Percentiles rank a stretch among this genome's conserved stretches.
Conservation (phyloP, 2,113 vertebrate genomes). For the Panthera uncia region DNA sequence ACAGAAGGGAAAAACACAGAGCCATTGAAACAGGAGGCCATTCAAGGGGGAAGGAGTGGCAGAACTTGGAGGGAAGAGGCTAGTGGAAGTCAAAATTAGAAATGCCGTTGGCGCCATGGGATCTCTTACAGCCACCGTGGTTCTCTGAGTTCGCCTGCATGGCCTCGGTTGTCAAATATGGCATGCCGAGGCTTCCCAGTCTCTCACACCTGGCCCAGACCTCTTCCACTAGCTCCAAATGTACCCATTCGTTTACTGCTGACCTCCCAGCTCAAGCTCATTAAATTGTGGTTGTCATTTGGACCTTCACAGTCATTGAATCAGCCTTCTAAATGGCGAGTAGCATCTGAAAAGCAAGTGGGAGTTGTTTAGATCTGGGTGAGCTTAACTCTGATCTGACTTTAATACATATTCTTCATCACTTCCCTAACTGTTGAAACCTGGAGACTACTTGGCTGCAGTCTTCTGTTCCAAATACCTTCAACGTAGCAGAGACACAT, state of each 20-base stretch:
- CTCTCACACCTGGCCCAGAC: no score
- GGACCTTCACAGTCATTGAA: no score
- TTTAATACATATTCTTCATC: background rate
- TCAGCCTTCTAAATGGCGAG: background rate
- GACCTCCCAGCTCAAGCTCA: background rate
- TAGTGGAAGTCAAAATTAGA: fast-evolving
- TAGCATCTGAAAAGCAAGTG: background rate
- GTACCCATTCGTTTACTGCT: fast-evolving
- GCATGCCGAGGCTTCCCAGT: fast-evolving
- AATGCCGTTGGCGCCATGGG: fast-evolving
- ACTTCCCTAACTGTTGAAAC: background rate
- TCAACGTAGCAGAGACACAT: background rate
- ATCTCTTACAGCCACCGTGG: fast-evolving
- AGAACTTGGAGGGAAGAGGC: fast-evolving
- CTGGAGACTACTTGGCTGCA: background rate
- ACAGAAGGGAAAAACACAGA: background rate
- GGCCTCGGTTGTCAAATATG: fast-evolving
- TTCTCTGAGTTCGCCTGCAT: fast-evolving
- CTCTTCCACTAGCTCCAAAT: background rate
- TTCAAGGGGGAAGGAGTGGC: background rate
- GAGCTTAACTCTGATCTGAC: no score
- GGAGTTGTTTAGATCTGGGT: background rate
- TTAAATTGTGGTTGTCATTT: background rate
- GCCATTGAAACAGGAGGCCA: background rate
- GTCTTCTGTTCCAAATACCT: background rate